A percentile compares a stretch with the other conserved stretches of the same genome.
Conservation (phyloP, 2,797 vertebrate species). For the Pangasius sanitwongsei region DNA sequence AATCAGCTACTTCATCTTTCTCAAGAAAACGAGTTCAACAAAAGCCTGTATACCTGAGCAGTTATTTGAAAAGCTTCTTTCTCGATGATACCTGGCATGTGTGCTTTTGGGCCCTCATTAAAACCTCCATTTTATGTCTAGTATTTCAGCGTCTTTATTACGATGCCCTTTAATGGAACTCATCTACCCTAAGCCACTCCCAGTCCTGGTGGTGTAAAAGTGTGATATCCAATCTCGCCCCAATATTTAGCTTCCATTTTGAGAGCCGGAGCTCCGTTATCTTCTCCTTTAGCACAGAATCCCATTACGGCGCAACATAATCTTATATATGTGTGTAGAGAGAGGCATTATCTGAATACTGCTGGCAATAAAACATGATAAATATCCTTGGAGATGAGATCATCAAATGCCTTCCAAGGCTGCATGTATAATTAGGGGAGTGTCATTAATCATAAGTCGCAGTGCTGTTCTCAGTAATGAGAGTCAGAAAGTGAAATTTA, state of each 20-base stretch:
- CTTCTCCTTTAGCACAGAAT: slow-evolving; percentile 26
- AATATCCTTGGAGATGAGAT: slow-evolving; percentile 71
- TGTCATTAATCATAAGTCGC: slow-evolving; percentile 69
- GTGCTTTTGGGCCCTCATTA: slow-evolving; percentile 15
- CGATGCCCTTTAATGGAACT: slow-evolving; percentile 47
- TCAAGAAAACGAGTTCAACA: slow-evolving; percentile 8
- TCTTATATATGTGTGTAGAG: slow-evolving; percentile 48
- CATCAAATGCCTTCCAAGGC: slow-evolving; percentile 67
- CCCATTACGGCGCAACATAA: slow-evolving; percentile 45
- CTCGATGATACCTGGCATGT: background rate
- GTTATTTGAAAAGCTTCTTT: background rate
- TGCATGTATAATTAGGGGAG: slow-evolving; percentile 69
- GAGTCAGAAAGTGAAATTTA: slow-evolving; percentile 64
- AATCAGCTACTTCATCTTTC: slow-evolving; percentile 28
- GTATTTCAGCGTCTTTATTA: slow-evolving; percentile 58
- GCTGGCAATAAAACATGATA: slow-evolving; percentile 67
- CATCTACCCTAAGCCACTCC: slow-evolving; percentile 40
- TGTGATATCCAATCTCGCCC: slow-evolving; percentile 44
- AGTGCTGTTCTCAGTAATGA: slow-evolving; percentile 65
- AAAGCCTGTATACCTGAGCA: background rate
- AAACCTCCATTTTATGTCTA: slow-evolving; percentile 57
- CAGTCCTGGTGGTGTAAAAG: slow-evolving; percentile 53
- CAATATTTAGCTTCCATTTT: slow-evolving; percentile 45
- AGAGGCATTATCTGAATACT: slow-evolving; percentile 59
- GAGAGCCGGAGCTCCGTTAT: slow-evolving; percentile 15